These are phyloP conservation scores for Ladona fulva DNA, from an alignment of 1,140 invertebrate genomes.

Conservation along the genomic window DNA sequence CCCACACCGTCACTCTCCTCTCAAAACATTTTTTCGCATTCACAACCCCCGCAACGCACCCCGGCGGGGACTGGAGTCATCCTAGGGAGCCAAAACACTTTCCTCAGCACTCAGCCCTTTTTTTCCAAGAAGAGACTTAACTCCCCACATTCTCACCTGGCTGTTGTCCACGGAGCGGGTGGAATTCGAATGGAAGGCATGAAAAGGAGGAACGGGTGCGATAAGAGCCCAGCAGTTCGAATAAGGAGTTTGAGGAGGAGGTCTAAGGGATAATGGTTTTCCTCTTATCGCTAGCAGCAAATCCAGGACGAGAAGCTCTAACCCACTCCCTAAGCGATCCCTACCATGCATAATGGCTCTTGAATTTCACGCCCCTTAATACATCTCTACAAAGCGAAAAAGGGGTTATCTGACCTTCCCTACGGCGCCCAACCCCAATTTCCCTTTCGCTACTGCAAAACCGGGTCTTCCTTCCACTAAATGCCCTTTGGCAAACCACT, in stretches of 20 bases:
- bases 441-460: not conserved
- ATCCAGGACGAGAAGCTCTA: not conserved
- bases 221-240: not conserved
- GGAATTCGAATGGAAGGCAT: too few relatives aligned
- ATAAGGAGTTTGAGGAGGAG: not conserved
- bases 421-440: not conserved
- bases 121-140: too few relatives aligned
- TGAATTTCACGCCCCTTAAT: slow-evolving; percentile 9
- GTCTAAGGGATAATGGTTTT: not conserved
- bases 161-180: not conserved
- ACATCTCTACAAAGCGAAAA: not conserved
- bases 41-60: too few relatives aligned
- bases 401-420: not conserved
- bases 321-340: not conserved
- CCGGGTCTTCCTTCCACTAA: not conserved
- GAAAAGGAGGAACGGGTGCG: not conserved
- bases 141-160: too few relatives aligned
- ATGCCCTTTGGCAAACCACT: not conserved
- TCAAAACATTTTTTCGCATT: too few relatives aligned
- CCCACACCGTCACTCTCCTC: too few relatives aligned
- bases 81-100: too few relatives aligned
- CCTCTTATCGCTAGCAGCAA: not conserved
- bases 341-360: slow-evolving; percentile 2
- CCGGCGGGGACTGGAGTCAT: too few relatives aligned
- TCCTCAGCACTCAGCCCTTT: too few relatives aligned